Base-by-base conservation (phyloP, 2,113 vertebrate species). In the Sinosuthora webbiana region DNA sequence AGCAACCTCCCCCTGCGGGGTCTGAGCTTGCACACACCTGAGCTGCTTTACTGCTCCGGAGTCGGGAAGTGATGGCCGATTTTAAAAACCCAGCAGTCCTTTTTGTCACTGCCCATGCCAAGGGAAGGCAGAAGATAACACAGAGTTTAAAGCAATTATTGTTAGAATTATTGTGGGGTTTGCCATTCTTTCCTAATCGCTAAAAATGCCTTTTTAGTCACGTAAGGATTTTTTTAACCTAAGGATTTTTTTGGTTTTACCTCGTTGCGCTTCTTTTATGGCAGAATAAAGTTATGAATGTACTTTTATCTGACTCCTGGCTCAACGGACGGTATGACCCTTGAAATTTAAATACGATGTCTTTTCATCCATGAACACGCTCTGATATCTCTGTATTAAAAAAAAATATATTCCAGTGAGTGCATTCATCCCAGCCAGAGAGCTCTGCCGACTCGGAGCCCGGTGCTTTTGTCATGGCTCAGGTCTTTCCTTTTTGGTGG, bases 321-420 rank as follows among this genome's bases (percentile, higher is more conserved):
- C 86, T 93, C 86, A 84, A 83, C 7, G 7, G 86, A 92, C 3
- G 15, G 27, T 50, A 53, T 16, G 74, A 82, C 87, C 94, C 87
- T 93, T 95, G 87, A 95, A 92, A 97, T 94, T 95, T 92, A 91
- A 95, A 96, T 85, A 83, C 12, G 25, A 37, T 17, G 74, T 45
- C 83, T 91, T 92, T 94, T 94, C 89, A 96, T 87, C 91, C 94
- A 68, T 14, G 16, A 95, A 68, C 83, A 53, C 1, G 20, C 87
- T 94, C 87, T 62, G 84, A 62, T 87, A 89, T 53, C 65, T 94
- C 83, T 59, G 31, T 30, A 78, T 92, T 82, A 77, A 86, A 86
- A 93, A 87, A 63, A 41, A 68, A 60, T 11, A 74, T 15, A 65
- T 21, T 56, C 57, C 53, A 39, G 42, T 10, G 78, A 30, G 41